phyloP scores from a whole-genome alignment of 2,113 vertebrate species.

The Psittacara wagleri region DNA sequence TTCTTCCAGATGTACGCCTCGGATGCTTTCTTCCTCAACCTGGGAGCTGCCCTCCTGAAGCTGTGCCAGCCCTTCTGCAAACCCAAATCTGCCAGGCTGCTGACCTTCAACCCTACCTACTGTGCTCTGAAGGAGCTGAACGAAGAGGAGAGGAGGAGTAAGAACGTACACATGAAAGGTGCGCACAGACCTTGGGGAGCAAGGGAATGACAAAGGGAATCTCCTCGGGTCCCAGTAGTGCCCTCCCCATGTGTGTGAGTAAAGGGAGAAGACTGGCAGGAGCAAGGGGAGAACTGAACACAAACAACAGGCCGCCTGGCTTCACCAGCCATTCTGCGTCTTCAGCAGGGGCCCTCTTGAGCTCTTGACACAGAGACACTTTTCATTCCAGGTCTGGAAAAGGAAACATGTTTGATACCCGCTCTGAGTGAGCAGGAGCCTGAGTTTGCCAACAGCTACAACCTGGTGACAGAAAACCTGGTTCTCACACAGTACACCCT shows the following conservation, averaged over 20 bases:
- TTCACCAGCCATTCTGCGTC: background rate
- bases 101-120: slow-evolving; percentile 95
- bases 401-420: slow-evolving; percentile 95
- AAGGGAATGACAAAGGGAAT: no score
- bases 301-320: accelerated
- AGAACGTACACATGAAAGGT: slow-evolving; percentile 92
- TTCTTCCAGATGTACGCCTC: slow-evolving; percentile 97
- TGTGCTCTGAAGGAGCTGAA: slow-evolving; percentile 92
- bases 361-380: background rate
- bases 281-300: background rate
- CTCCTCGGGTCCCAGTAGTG: background rate
- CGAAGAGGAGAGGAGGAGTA: slow-evolving; percentile 88
- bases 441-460: slow-evolving; percentile 87
- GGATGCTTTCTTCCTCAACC: slow-evolving; percentile 94
- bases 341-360: background rate
- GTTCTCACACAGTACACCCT: slow-evolving; percentile 92
- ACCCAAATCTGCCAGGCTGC: slow-evolving; percentile 86
- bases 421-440: slow-evolving; percentile 80
- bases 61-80: slow-evolving; percentile 99
- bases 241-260: background rate
- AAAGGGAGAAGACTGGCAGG: background rate
- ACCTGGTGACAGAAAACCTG: slow-evolving; percentile 95
- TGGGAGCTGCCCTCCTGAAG: slow-evolving; percentile 91
- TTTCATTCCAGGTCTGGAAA: slow-evolving; percentile 86
- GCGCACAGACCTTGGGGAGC: background rate